Conservation (phyloP, 2,113 vertebrate genomes). For the Pan troglodytes region NHGRI_mPanTro3-v2.1_pri NC_072409.2:69123501-69124000, state of each 20-base stretch:
- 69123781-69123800: neutral
- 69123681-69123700: conserved; percentile 30
- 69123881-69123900: neutral
- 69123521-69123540: neutral
- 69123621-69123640: neutral
- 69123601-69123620: neutral
- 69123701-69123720: neutral
- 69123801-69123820: neutral
- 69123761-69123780: neutral
- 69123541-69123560: neutral
- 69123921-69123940: neutral
- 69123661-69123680: neutral
- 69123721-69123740: conserved; percentile 13
- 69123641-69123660: neutral
- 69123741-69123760: neutral
- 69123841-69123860: neutral
- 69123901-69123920: neutral
- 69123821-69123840: neutral
- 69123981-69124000: conserved; percentile 21
- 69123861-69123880: neutral
- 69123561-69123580: neutral
- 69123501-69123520: conserved; percentile 1
- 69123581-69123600: neutral
- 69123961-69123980: neutral
- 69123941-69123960: neutral